Base-by-base conservation (phyloP, 2,888 invertebrate genomes). In the Eulithis prunata region DNA sequence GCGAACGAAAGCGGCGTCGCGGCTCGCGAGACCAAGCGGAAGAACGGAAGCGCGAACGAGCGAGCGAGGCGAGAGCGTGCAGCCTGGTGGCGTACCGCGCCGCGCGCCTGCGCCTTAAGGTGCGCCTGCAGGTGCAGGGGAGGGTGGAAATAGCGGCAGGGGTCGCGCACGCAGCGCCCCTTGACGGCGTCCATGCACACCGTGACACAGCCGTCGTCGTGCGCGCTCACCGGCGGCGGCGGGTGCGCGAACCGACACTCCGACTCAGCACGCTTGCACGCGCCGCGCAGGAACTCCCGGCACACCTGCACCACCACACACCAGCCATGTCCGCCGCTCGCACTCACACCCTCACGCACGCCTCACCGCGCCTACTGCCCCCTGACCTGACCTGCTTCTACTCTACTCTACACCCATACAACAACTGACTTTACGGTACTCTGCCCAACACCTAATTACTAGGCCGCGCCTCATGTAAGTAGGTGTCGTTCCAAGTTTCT, bases 101-200 rank as follows among this genome's bases (percentile, higher is more conserved):
- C 96, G 96, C 97, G 96, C 96, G 97, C 96, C 96, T 98, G 98
- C 96, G 98, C 97, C 97, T 98, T 98, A 96, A 98, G 97, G 97
- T 97, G 97, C 96, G 97, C 97, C 97, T 97, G 97, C 95, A 99
- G 98, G 97, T 99, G 98, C 96, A 98, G 97, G 96, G 98, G 98
- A 95, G 98, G 98, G 96, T 99, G 98, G 97, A 98, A 98, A 97
- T 98, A 98, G 96, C 98, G 98, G 97, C 99, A 99, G 96, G 98
- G 97, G 95, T 98, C 98, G 96, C 98, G 98, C 96, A 97, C 96
- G 96, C 98, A 98, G 96, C 98, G 97, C 95, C 98, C 97, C 96
- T 97, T 97, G 95, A 98, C 97, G 96, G 97, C 98, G 96, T 99
- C 98, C 98, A 98, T 98, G 98, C 99, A 99, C 96, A 98, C 98